Evolutionary conservation across 2,797 vertebrate genomes (phyloP).

Genomic region (Lepilemur ruficaudatus): DNA sequence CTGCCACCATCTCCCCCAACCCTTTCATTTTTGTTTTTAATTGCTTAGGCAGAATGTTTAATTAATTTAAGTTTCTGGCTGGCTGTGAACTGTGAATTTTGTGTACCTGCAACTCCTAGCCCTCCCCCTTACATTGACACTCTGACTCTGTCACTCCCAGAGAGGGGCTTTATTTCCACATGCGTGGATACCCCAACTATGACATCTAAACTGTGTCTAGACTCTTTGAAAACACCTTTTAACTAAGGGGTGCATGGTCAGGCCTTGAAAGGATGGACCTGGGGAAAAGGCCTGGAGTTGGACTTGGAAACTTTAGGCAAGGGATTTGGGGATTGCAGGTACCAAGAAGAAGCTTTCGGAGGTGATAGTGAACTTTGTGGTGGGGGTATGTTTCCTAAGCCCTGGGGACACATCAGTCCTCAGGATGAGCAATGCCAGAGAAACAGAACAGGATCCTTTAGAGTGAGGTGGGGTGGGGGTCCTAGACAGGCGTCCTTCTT

Average conservation of each 20-base stretch:
- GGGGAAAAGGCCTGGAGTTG: not conserved
- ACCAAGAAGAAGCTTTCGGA: not conserved
- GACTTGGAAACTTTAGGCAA: not conserved
- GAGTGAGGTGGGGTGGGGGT: not conserved
- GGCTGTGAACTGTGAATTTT: conserved; percentile 1
- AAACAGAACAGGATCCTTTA: not conserved
- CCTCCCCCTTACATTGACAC: not conserved
- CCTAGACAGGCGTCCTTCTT: not conserved
- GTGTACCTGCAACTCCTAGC: not conserved
- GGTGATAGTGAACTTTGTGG: not conserved
- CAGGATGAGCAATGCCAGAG: not conserved
- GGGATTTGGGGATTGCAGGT: not conserved
- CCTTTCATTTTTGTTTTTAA: not conserved
- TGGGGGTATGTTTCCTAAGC: not conserved
- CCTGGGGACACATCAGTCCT: not conserved
- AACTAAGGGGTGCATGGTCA: not conserved
- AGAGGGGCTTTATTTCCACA: not conserved
- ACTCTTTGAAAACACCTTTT: not conserved
- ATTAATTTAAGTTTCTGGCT: not conserved
- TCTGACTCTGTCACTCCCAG: not conserved
- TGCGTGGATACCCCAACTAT: not conserved
- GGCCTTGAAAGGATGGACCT: not conserved
- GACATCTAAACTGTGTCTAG: not conserved
- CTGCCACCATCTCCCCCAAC: not conserved
- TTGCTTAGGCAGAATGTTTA: not conserved